Evolutionary conservation across 2,888 invertebrate genomes (phyloP).

Genomic region (Ectropis crepuscularia): DNA sequence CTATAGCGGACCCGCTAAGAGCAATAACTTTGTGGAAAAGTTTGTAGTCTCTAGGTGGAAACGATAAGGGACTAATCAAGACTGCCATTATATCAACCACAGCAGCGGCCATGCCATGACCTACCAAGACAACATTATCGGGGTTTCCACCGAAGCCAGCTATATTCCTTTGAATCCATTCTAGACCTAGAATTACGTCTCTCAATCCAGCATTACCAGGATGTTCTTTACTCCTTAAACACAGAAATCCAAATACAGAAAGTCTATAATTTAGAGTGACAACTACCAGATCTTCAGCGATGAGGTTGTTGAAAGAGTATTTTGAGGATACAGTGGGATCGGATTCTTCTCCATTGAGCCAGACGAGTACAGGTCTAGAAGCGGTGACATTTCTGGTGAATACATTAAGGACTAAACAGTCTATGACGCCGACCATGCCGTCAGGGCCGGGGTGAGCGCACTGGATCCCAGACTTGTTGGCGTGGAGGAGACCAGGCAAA

Average conservation of each 20-base stretch:
- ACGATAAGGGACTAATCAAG: too few species aligned
- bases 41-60: slow-evolving; percentile 56
- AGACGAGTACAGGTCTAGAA: slow-evolving; percentile 65
- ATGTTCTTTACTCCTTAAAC: slow-evolving; percentile 81
- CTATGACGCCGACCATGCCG: slow-evolving; percentile 63
- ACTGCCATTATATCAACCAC: slow-evolving; percentile 69
- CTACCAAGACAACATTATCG: slow-evolving; percentile 89
- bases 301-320: slow-evolving; percentile 81
- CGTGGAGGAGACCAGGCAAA: too few species aligned
- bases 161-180: slow-evolving; percentile 88
- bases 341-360: slow-evolving; percentile 67
- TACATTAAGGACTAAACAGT: slow-evolving; percentile 65
- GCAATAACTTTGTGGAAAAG: slow-evolving; percentile 66
- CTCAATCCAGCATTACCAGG: slow-evolving; percentile 94
- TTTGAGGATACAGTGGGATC: slow-evolving; percentile 45
- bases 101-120: slow-evolving; percentile 91
- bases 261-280: slow-evolving; percentile 87
- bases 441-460: slow-evolving; percentile 52
- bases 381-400: slow-evolving; percentile 56
- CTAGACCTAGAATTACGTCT: slow-evolving; percentile 91
- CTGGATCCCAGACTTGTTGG: slow-evolving; percentile 1
- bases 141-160: slow-evolving; percentile 78
- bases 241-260: slow-evolving; percentile 90
- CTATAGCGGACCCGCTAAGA: slow-evolving; percentile 63
- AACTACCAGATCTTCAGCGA: slow-evolving; percentile 86